Conservation (phyloP, 2,797 vertebrate species). For the Falco peregrinus region DNA sequence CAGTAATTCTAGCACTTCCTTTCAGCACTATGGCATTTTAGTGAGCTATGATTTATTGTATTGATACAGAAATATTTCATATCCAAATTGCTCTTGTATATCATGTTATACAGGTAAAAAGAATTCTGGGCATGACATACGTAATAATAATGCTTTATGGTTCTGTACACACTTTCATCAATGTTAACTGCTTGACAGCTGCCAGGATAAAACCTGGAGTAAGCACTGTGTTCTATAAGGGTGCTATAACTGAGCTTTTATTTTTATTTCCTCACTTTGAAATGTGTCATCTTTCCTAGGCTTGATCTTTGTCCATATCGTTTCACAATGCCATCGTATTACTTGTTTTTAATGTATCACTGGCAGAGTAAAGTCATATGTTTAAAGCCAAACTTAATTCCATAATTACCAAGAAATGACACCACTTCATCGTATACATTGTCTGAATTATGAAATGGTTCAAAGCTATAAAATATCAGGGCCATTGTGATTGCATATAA, state of each 20-base stretch:
- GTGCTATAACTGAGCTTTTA: background rate
- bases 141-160: slow-evolving; percentile 37
- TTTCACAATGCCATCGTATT: background rate
- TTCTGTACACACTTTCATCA: background rate
- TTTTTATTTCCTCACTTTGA: background rate
- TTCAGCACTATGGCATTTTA: slow-evolving; percentile 17
- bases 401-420: background rate
- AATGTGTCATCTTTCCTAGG: background rate
- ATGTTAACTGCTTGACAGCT: slow-evolving; percentile 37
- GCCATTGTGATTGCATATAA: background rate
- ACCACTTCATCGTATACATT: background rate
- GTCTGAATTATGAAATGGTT: background rate
- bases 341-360: background rate
- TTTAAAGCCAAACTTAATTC: background rate
- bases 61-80: slow-evolving; percentile 38
- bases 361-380: background rate
- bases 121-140: background rate
- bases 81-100: slow-evolving; percentile 32
- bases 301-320: background rate
- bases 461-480: background rate
- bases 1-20: slow-evolving; percentile 41
- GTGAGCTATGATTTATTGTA: slow-evolving; percentile 27
- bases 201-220: background rate
- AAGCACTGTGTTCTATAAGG: background rate
- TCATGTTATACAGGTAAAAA: slow-evolving; percentile 37